These are phyloP conservation scores for Pedionomus torquatus DNA, from an alignment of 2,113 vertebrate genomes.

Conservation along the genomic window DNA sequence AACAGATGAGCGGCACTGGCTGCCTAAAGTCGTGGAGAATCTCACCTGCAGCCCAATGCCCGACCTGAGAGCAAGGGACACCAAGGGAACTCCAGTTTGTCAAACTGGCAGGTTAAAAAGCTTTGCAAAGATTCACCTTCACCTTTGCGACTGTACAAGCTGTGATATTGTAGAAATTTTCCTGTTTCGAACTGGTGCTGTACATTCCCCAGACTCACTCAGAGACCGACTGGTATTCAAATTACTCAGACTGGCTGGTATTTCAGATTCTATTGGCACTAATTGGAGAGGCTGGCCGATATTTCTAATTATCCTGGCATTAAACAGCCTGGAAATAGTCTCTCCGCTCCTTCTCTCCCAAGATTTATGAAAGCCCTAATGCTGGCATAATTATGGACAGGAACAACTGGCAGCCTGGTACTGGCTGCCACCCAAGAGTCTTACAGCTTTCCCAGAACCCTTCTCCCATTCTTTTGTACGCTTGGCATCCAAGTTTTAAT, in stretches of 20 bases:
- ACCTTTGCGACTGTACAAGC: background rate
- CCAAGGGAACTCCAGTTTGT: background rate
- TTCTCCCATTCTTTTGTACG: conserved; percentile 12
- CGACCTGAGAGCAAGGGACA: background rate
- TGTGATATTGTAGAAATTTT: background rate
- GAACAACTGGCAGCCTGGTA: conserved; percentile 53
- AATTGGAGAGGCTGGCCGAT: conserved; percentile 65
- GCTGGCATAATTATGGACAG: conserved; percentile 56
- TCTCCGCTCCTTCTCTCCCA: conserved; percentile 56
- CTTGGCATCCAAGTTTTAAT: conserved; percentile 27
- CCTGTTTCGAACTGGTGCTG: background rate
- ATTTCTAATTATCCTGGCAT: conserved; percentile 75
- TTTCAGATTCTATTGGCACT: conserved; percentile 60
- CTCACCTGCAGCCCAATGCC: background rate
- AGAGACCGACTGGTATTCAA: conserved; percentile 55
- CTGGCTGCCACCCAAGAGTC: conserved; percentile 54
- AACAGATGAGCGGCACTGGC: background rate
- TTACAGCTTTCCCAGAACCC: conserved; percentile 62
- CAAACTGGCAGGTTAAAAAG: background rate
- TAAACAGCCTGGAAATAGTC: conserved; percentile 69
- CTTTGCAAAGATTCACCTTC: background rate
- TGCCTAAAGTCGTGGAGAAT: background rate
- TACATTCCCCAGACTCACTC: background rate
- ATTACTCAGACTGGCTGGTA: conserved; percentile 60
- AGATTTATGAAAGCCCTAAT: conserved; percentile 63